Evolutionary conservation across 2,797 vertebrate genomes (phyloP), one percentile per base, ranked within the genome.

Genomic region (Mormyrops attenuatus): DNA sequence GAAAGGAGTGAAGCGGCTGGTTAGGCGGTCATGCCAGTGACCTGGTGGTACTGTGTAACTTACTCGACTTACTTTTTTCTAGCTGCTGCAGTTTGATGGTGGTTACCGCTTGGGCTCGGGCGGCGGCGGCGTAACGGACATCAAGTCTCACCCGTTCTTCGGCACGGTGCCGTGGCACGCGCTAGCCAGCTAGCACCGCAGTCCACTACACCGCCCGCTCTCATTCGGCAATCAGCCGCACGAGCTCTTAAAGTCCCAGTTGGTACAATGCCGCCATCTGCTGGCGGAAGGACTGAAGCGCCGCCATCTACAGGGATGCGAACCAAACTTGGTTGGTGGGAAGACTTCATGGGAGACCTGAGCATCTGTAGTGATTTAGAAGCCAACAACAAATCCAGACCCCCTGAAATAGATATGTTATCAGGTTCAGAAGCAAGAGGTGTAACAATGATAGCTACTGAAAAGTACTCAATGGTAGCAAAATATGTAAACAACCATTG

Each of bases 71-170:
- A 9, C 63, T 30, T 30, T 66, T 91, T 91, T 66, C 3, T 95
- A 99, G 99, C 93, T 99, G 73, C 95, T 99, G 88, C 97, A 97
- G 95, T 98, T 97, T 47, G 97, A 99, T 3, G 97, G 98, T 0
- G 95, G 96, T 26, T 95, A 88, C 85, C 98, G 99, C 22, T 89
- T 99, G 93, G 98, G 98, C 5, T 95, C 95, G 0, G 97, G 97
- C 92, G 96, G 95, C 9, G 97, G 96, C 0, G 98, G 98, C 0
- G 95, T 97, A 86, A 94, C 95, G 0, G 97, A 96, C 93, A 97
- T 99, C 92, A 99, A 98, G 93, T 96, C 97, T 90, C 99, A 99
- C 89, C 96, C 98, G 3, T 99, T 99, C 94, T 99, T 99, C 95
- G 96, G 93, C 60, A 91, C 94, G 0, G 88, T 99, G 90, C 96